These are phyloP conservation scores for Otus sunia DNA, from an alignment of 2,113 vertebrate species.

Conservation along the genomic window DNA sequence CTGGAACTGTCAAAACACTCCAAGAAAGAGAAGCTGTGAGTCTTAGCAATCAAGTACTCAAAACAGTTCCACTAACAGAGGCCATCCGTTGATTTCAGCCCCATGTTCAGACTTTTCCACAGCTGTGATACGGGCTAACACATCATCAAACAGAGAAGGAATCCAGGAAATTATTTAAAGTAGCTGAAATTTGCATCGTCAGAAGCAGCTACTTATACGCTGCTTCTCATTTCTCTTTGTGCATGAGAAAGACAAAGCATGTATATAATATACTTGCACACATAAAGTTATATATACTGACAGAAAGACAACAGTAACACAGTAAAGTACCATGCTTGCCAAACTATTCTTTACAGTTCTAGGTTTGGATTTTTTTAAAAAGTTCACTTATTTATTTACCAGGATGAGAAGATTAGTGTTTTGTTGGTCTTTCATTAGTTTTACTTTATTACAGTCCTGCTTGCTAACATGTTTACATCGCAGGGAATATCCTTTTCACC, in stretches of 20 bases:
- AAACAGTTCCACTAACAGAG: not conserved
- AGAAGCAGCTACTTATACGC: not conserved
- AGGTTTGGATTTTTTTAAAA: not conserved
- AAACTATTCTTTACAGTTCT: not conserved
- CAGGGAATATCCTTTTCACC: not conserved
- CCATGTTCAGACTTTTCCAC: not conserved
- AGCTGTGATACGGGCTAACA: not conserved
- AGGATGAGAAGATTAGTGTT: not conserved
- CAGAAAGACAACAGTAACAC: not conserved
- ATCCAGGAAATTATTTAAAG: not conserved
- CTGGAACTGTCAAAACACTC: conserved; percentile 33
- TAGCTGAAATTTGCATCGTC: not conserved
- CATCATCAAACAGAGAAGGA: not conserved
- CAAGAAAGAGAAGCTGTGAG: conserved; percentile 32
- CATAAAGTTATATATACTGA: not conserved
- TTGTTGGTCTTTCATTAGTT: not conserved
- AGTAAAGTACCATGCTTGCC: not conserved
- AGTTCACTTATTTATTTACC: not conserved
- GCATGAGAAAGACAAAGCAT: not conserved
- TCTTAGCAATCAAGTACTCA: conserved; percentile 2
- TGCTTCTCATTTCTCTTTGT: not conserved
- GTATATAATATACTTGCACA: not conserved
- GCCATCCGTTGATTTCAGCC: not conserved
- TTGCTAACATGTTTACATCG: not conserved
- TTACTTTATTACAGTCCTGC: not conserved